phyloP scores from a whole-genome alignment of 1,140 invertebrate genomes.

The Brachionus calyciflorus region DNA sequence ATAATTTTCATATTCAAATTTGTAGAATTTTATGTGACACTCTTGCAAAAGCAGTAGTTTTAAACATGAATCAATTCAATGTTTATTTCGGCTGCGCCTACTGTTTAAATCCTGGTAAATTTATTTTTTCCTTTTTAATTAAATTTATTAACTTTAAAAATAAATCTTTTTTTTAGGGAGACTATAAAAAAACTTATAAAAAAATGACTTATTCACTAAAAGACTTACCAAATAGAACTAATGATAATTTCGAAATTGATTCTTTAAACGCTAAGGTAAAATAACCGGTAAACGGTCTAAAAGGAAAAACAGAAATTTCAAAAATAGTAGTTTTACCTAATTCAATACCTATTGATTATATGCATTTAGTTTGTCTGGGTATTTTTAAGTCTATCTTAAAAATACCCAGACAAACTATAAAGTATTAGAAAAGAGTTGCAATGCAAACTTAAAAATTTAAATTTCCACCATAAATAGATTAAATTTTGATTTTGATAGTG shows the following conservation, averaged over 20 bases:
- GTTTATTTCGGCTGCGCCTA: neutral
- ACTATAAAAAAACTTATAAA: constrained; percentile 1
- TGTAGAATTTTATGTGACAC: constrained; percentile 5
- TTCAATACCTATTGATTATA: constrained; percentile 19
- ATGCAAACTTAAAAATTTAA: neutral
- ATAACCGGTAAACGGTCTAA: neutral
- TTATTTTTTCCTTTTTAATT: neutral
- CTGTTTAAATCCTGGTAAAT: constrained; percentile 25
- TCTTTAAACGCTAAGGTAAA: neutral
- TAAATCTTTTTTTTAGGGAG: neutral
- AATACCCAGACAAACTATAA: too few species aligned
- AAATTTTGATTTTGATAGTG: neutral
- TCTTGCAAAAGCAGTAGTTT: neutral
- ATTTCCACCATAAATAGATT: neutral
- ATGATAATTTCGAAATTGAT: neutral
- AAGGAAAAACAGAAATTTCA: neutral
- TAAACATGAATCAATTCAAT: constrained; percentile 24
- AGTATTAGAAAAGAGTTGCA: neutral
- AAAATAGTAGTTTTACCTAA: neutral
- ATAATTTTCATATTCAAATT: neutral
- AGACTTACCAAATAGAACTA: neutral
- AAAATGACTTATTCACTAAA: constrained; percentile 22
- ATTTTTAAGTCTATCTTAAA: constrained; percentile 24
- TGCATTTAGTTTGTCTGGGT: constrained; percentile 32
- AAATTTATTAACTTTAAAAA: neutral